Conservation (phyloP, 2,797 vertebrate genomes). For the Heteromormyrus szaboi region DNA sequence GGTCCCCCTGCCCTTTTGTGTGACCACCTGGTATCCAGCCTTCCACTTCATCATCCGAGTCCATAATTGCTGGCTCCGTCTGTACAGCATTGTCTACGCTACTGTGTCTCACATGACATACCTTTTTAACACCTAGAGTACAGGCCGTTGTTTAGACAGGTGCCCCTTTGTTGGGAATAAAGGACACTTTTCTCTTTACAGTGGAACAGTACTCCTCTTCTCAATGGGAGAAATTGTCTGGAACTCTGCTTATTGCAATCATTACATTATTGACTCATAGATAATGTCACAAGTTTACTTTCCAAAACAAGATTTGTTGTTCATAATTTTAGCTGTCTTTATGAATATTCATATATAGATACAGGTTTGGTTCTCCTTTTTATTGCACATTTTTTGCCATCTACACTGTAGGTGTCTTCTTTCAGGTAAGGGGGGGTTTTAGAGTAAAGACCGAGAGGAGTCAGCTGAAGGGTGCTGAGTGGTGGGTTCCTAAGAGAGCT, state of each 20-base stretch:
- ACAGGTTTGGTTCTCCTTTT: neutral
- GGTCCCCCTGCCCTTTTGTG: neutral
- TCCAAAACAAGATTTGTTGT: neutral
- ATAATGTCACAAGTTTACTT: neutral
- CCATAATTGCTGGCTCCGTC: slow-evolving; percentile 34
- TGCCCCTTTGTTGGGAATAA: slow-evolving; percentile 46
- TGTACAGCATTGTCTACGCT: slow-evolving; percentile 11
- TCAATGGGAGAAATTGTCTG: neutral
- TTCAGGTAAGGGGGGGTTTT: neutral
- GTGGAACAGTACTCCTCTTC: neutral
- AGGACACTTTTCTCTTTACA: slow-evolving; percentile 22
- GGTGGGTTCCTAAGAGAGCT: neutral
- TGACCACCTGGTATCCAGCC: neutral
- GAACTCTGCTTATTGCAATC: neutral
- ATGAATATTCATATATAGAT: neutral
- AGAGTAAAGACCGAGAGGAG: neutral
- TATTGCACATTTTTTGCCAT: neutral
- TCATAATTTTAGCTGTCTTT: neutral
- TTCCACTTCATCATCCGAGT: neutral
- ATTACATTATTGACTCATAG: neutral
- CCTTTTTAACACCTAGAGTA: slow-evolving; percentile 13
- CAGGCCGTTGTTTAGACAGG: slow-evolving; percentile 56
- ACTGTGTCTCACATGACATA: slow-evolving; percentile 36
- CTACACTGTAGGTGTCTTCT: neutral
- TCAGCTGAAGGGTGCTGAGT: neutral